A percentile compares a stretch with the other conserved stretches of the same genome.
Conservation (phyloP, 2,888 invertebrate genomes). For the Salticus scenicus region DNA sequence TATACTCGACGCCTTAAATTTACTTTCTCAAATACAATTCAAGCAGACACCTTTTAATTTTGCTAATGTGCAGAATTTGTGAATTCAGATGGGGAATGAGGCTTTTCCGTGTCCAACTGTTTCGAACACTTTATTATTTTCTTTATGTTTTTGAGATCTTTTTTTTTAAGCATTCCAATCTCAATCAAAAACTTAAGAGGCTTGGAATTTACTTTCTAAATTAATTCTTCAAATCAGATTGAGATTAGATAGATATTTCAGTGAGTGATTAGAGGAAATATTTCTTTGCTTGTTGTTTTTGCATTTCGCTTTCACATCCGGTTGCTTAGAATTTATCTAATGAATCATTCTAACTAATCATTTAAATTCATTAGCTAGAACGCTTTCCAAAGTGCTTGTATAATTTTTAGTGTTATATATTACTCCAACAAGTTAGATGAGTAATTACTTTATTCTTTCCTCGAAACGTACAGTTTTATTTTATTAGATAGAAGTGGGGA, state of each 20-base stretch:
- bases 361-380: constrained; percentile 9
- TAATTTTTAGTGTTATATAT: constrained; percentile 18
- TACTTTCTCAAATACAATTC: constrained; percentile 58
- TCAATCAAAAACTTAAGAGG: constrained; percentile 50
- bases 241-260: constrained; percentile 43
- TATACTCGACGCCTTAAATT: constrained; percentile 53
- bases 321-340: constrained; percentile 30
- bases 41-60: constrained; percentile 67
- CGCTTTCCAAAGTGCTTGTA: neutral
- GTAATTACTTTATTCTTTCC: neutral
- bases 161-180: constrained; percentile 27
- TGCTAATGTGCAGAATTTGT: constrained; percentile 64
- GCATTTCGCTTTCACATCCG: neutral
- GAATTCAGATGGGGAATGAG: constrained; percentile 58
- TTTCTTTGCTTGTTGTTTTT: constrained; percentile 24
- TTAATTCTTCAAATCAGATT: constrained; percentile 61
- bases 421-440: neutral
- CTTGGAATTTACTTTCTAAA: constrained; percentile 45
- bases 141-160: constrained; percentile 10
- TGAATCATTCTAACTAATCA: constrained; percentile 31
- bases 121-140: constrained; percentile 64
- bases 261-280: constrained; percentile 29
- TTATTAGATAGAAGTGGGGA: no score
- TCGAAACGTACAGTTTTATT: no score
- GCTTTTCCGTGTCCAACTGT: constrained; percentile 47